Conservation (phyloP, 1,140 invertebrate genomes). For the Schlechtendalia chinensis region DNA sequence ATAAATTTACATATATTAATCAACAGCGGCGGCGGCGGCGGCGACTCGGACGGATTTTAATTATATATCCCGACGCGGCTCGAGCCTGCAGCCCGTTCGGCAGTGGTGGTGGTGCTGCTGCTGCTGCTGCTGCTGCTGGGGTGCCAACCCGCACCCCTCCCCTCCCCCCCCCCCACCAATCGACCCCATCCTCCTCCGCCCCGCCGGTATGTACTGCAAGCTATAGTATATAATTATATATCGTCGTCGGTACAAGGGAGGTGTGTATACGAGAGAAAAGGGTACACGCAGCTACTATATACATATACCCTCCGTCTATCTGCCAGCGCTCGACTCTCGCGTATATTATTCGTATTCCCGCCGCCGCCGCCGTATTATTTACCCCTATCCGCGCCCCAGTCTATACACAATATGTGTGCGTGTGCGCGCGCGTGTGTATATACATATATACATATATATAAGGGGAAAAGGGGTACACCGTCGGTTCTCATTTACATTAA, state of each 20-base stretch:
- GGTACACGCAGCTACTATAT: constrained; percentile 12
- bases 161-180: not conserved
- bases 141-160: constrained; percentile 19
- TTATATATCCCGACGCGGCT: constrained; percentile 43
- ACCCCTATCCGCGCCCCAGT: constrained; percentile 23
- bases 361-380: constrained; percentile 18
- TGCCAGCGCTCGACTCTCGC: not conserved
- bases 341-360: constrained; percentile 29
- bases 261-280: constrained; percentile 42
- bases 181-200: not conserved
- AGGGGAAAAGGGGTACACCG: constrained; percentile 41
- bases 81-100: constrained; percentile 25
- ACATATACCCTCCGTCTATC: not conserved
- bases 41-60: constrained; percentile 45
- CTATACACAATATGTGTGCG: not conserved
- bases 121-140: constrained; percentile 23
- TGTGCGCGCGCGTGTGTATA: not conserved
- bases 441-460: constrained; percentile 3
- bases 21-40: constrained; percentile 44
- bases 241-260: constrained; percentile 30
- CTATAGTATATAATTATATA: constrained; percentile 46
- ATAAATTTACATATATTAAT: constrained; percentile 47
- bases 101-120: not conserved
- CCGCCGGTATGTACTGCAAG: constrained; percentile 13
- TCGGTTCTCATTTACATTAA: constrained; percentile 45